Evolutionary conservation across 2,888 invertebrate species (phyloP).

Genomic region (Heteropelma amictum): DNA sequence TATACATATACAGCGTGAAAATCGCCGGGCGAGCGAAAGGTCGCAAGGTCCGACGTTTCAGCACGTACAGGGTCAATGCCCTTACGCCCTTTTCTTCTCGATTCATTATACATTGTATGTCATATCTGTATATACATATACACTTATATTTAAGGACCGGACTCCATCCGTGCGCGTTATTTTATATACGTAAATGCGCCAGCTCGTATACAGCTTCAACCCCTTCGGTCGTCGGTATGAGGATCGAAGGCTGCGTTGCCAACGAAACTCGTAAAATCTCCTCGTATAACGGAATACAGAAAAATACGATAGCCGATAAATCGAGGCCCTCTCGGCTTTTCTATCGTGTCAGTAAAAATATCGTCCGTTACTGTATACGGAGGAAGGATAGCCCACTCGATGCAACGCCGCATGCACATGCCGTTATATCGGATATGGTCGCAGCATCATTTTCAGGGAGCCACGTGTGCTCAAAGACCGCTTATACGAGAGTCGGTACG

Average conservation of each 20-base stretch:
- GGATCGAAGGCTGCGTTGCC: conserved; percentile 14
- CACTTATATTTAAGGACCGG: conserved; percentile 4
- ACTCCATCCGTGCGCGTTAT: conserved; percentile 32
- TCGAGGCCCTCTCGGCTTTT: conserved; percentile 38
- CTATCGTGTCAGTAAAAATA: conserved; percentile 12
- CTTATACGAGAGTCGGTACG: conserved; percentile 14
- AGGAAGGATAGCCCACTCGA: no score
- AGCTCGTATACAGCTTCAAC: conserved; percentile 13
- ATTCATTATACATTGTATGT: background rate
- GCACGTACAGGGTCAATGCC: background rate
- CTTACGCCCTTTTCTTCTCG: background rate
- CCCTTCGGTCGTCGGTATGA: background rate
- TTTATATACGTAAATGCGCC: conserved; percentile 45
- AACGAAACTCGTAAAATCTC: conserved; percentile 52
- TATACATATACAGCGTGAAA: background rate
- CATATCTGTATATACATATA: background rate
- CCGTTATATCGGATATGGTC: conserved; percentile 24
- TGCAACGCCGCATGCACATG: conserved; percentile 27
- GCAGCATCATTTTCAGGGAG: conserved; percentile 30
- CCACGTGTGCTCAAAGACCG: conserved; percentile 11
- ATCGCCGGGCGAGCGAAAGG: background rate
- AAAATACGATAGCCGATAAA: conserved; percentile 54
- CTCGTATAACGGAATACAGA: conserved; percentile 54
- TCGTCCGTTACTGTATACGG: conserved; percentile 18
- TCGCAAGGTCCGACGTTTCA: background rate